Conservation (phyloP, 1,140 invertebrate genomes). For the Sinella curviseta region DNA sequence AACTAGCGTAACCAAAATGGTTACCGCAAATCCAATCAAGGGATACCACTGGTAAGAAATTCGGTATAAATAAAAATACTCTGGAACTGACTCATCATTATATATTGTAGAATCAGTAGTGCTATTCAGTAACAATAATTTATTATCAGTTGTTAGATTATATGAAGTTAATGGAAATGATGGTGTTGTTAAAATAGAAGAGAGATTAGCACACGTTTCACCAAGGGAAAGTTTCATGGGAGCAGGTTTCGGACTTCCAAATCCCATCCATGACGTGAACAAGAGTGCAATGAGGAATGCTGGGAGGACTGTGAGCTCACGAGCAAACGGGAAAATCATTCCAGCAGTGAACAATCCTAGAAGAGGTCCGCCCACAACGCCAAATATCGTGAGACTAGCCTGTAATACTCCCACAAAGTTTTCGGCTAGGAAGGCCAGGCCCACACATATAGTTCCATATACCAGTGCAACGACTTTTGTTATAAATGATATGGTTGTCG, state of each 20-base stretch:
- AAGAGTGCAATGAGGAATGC: constrained; percentile 67
- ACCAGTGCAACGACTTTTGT: constrained; percentile 65
- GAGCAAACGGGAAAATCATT: constrained; percentile 67
- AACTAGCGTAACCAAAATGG: constrained; percentile 67
- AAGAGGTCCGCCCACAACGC: constrained; percentile 72
- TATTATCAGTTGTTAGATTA: background rate
- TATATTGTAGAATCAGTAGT: background rate
- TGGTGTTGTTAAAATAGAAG: background rate
- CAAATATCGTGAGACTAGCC: constrained; percentile 74
- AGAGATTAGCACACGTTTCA: no score
- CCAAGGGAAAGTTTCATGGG: constrained; percentile 57
- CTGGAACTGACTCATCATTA: constrained; percentile 35
- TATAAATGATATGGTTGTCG: constrained; percentile 29
- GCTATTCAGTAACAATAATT: background rate
- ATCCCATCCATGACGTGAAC: constrained; percentile 80
- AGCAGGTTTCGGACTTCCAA: constrained; percentile 73
- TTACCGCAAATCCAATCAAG: constrained; percentile 67
- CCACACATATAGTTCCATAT: constrained; percentile 70
- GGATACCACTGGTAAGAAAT: constrained; percentile 87
- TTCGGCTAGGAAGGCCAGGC: constrained; percentile 72
- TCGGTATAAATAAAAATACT: constrained; percentile 66
- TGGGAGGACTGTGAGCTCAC: constrained; percentile 66
- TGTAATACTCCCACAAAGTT: constrained; percentile 71
- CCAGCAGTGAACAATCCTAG: constrained; percentile 76
- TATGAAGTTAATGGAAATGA: background rate